Conservation (phyloP, 2,797 vertebrate genomes). For the Oreortyx pictus region DNA sequence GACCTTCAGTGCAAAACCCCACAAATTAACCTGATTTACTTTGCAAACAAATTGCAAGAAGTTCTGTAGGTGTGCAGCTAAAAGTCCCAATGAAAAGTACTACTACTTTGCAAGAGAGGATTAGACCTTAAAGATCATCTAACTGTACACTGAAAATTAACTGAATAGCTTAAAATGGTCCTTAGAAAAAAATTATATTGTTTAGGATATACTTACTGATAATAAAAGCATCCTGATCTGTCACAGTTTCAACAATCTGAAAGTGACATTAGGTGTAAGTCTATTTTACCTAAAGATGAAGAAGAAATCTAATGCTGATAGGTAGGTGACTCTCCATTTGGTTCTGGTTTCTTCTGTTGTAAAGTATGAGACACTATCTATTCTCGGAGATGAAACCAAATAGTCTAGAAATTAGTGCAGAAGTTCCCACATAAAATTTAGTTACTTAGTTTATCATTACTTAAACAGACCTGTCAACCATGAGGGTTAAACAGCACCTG, state of each 20-base stretch:
- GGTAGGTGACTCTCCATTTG: background rate
- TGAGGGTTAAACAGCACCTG: background rate
- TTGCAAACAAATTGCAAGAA: background rate
- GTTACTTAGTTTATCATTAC: background rate
- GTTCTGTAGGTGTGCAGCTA: background rate
- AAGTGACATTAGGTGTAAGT: background rate
- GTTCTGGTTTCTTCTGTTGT: background rate
- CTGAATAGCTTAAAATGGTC: background rate
- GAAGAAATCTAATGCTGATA: background rate
- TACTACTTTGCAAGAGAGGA: background rate
- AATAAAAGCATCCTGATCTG: background rate
- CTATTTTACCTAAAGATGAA: background rate
- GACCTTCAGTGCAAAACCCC: background rate
- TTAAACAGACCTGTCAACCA: background rate
- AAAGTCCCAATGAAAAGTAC: background rate
- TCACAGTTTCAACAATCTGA: background rate
- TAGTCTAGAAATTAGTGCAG: background rate
- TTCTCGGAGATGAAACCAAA: background rate
- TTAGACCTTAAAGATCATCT: background rate
- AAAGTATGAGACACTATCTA: background rate
- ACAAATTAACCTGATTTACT: background rate
- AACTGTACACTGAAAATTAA: background rate
- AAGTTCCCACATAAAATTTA: background rate
- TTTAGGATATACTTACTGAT: background rate
- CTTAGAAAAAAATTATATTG: background rate